Base-by-base conservation (phyloP, 2,113 vertebrate genomes). In the Shinisaurus crocodilurus region DNA sequence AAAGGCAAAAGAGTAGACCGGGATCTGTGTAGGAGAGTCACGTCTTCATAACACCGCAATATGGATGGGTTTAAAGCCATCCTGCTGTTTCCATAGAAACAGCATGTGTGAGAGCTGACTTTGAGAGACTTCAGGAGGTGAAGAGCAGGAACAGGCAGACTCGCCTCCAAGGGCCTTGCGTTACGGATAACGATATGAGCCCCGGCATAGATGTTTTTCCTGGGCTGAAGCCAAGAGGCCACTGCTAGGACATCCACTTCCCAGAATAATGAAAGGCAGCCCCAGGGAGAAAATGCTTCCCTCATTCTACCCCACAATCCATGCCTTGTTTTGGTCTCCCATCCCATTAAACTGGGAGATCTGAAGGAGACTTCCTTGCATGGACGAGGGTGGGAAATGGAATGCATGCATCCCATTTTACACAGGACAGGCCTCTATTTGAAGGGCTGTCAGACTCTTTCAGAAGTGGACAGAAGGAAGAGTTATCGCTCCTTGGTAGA, bases 81-180 rank as follows among this genome's bases (percentile, higher is more conserved):
- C 83, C n/a, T 48, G 2, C 54, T 2, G 96, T 97, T 97, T 90
- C 97, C 93, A 96, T 97, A 92, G 97, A 95, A 97, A 97, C 97
- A 90, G 88, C 91, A 94, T 94, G 94, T 94, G 85, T 87, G 92
- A 92, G 94, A 81, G 88, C 94, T 81, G 96, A 90, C 92, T 94
- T 82, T 50, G 93, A 91, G 57, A 0, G 79, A 13, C 84, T 92
- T 12, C 34, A 9, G 54, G 94, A 91, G 87, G 48, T 85, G 86
- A 94, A 90, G 75, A 93, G 43, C 77, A 50, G 81, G 43, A 43
- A 65, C 89, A 82, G 80, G 83, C 63, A 63, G 69, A 72, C 82
- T 13, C 0, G 0, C 32, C 63, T 77, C 87, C 72, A 57, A 82
- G 74, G 90, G 90, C 48, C 74, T 77, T 75, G 15, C 0, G 0